These are phyloP conservation scores for Gymnorhina tibicen DNA, from an alignment of 2,113 vertebrate genomes.

Conservation along the genomic window DNA sequence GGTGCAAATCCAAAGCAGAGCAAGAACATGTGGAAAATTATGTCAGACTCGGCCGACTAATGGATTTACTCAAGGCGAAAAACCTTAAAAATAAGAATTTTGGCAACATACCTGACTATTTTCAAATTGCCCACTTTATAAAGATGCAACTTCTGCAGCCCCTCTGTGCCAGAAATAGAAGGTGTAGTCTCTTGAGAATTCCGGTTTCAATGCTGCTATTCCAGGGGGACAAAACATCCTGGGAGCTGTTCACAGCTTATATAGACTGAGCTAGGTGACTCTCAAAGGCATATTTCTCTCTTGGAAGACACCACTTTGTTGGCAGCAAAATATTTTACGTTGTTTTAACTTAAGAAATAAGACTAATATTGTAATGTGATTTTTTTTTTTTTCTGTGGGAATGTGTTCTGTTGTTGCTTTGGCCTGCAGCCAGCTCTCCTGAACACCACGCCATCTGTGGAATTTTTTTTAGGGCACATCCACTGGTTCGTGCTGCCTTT, in stretches of 20 bases:
- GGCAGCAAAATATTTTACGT: not conserved
- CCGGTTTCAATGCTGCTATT: not conserved
- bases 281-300: not conserved
- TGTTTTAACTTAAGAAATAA: not conserved
- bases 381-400: not conserved
- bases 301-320: not conserved
- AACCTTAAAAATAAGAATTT: not conserved
- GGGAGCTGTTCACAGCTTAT: not conserved
- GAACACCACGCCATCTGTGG: fast-evolving
- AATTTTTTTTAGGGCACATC: not conserved
- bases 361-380: not conserved
- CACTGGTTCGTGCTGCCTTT: not conserved
- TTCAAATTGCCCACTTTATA: not conserved
- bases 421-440: not conserved
- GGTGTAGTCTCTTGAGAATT: not conserved
- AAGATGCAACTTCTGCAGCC: not conserved
- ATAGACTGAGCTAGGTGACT: fast-evolving
- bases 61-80: not conserved
- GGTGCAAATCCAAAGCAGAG: not conserved
- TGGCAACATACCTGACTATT: not conserved
- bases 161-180: not conserved
- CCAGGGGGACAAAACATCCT: fast-evolving
- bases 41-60: not conserved
- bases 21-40: not conserved
- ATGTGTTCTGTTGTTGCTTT: not conserved